Evolutionary conservation across 2,888 invertebrate species (phyloP).

Genomic region (Thalpophila matura): DNA sequence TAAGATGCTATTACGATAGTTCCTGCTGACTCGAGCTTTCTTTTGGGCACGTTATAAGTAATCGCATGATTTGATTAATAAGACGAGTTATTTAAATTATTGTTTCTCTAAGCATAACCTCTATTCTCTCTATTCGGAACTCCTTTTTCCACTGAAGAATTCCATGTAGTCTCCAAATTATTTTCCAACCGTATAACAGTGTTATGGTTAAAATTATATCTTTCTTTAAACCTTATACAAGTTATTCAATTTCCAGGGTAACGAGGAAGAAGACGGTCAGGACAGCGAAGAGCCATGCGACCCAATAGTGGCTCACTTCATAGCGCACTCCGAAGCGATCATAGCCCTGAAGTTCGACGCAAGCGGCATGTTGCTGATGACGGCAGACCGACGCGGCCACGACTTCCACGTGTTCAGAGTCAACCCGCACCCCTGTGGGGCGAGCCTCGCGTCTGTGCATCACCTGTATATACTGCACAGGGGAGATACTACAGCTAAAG

Average conservation of each 20-base stretch:
- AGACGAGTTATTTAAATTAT: too few species aligned
- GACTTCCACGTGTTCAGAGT: slow-evolving; percentile 99
- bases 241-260: slow-evolving; percentile 71
- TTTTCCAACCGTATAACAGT: too few species aligned
- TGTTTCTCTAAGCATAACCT: too few species aligned
- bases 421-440: slow-evolving; percentile 97
- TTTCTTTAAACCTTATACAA: background rate
- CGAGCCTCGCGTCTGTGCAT: slow-evolving; percentile 96
- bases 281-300: slow-evolving; percentile 93
- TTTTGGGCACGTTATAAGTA: too few species aligned
- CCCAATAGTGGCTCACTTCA: slow-evolving; percentile 96
- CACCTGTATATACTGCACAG: slow-evolving; percentile 98
- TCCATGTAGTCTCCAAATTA: too few species aligned
- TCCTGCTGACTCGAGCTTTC: too few species aligned
- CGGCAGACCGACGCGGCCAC: slow-evolving; percentile 97
- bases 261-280: slow-evolving; percentile 90
- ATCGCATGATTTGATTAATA: too few species aligned
- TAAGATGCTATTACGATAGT: too few species aligned
- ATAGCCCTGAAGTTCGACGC: slow-evolving; percentile 97
- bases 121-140: too few species aligned
- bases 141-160: too few species aligned
- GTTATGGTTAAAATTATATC: too few species aligned
- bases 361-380: slow-evolving; percentile 96
- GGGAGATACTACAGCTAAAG: slow-evolving; percentile 98
- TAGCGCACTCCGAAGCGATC: slow-evolving; percentile 96